phyloP scores from a whole-genome alignment of 2,888 invertebrate genomes.

The Bibio marci region DNA sequence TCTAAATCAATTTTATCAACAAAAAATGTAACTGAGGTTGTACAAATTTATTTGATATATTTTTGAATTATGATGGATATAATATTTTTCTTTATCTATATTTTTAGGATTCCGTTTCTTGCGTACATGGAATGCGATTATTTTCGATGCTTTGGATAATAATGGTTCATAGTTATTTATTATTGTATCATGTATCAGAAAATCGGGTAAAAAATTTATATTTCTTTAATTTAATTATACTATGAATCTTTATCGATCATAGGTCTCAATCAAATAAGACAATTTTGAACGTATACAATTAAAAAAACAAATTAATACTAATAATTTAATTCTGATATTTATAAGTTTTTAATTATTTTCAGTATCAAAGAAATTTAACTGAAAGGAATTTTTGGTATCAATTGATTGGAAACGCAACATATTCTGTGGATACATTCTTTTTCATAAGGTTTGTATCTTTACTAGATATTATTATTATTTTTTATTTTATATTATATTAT shows the following conservation, averaged over 20 bases:
- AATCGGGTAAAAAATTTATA: conserved; percentile 29
- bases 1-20: conserved; percentile 57
- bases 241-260: background rate
- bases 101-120: conserved; percentile 46
- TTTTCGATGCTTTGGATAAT: conserved; percentile 69
- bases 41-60: background rate
- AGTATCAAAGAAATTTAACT: conserved; percentile 51
- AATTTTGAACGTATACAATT: background rate
- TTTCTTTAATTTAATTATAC: background rate
- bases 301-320: no score
- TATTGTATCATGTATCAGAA: conserved; percentile 60
- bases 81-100: background rate
- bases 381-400: conserved; percentile 66
- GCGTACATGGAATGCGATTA: conserved; percentile 61
- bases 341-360: background rate
- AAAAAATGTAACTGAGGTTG: conserved; percentile 32
- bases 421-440: conserved; percentile 75
- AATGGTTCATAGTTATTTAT: conserved; percentile 69
- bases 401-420: conserved; percentile 68
- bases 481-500: background rate
- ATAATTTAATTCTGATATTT: background rate
- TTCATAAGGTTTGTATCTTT: conserved; percentile 43
- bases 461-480: background rate
- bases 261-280: background rate
- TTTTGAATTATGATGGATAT: background rate